These are phyloP conservation scores for Mus minutoides DNA, from an alignment of 2,797 vertebrate species.

Conservation along the genomic window DNA sequence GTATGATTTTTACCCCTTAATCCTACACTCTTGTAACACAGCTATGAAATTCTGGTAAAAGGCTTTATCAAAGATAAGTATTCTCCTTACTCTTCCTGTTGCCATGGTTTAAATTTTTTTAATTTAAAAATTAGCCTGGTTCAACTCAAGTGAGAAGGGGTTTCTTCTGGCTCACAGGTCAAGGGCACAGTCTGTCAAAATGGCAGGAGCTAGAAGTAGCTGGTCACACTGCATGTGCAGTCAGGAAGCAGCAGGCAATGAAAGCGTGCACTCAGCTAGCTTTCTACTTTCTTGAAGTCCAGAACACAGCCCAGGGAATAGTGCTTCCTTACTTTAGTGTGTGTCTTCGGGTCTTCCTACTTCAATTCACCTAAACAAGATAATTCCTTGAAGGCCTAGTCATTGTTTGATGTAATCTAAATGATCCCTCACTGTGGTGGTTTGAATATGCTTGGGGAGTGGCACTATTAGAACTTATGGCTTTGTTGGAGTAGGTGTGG, in stretches of 20 bases:
- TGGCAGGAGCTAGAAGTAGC: neutral
- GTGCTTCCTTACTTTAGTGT: neutral
- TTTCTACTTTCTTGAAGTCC: neutral
- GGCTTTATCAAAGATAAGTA: neutral
- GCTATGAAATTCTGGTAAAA: conserved; percentile 1
- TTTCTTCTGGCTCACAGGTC: neutral
- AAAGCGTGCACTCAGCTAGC: neutral
- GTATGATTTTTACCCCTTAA: conserved; percentile 9
- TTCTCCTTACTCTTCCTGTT: neutral
- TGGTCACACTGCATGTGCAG: neutral
- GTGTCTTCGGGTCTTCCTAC: too few species aligned
- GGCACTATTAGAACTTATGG: neutral
- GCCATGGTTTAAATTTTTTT: neutral
- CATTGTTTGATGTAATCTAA: neutral
- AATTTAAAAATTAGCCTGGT: neutral
- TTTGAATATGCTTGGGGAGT: neutral
- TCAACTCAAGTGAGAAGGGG: neutral
- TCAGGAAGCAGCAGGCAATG: too few species aligned
- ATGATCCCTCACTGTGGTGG: neutral
- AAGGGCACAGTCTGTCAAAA: neutral
- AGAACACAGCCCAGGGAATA: neutral
- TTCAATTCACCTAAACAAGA: neutral
- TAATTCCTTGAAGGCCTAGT: neutral
- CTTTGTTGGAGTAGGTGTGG: neutral
- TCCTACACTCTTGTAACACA: neutral